Base-by-base conservation (phyloP, 2,888 invertebrate genomes). In the Junonia oenone region DNA sequence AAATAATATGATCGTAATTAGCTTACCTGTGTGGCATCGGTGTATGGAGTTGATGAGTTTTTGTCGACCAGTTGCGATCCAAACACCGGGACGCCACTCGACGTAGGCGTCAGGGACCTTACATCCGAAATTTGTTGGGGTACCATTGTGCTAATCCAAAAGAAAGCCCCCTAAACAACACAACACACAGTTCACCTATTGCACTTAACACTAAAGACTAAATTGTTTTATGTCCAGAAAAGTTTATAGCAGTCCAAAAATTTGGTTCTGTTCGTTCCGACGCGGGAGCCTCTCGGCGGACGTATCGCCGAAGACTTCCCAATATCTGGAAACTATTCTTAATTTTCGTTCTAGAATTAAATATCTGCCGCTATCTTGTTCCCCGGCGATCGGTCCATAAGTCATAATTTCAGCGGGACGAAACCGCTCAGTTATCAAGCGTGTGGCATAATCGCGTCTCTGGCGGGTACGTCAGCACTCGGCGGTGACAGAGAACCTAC, bases 21-120 rank as follows among this genome's bases (percentile, higher is more conserved):
- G 90, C 93, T 94, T 92, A 97, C 97, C 96, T 97, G 96, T 72
- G 99, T 99, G 63, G 99, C 99, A 92, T 99, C 99, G 76, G 98
- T 97, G 91, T 99, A 99, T 59, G 99, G 99, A 59, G 98, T 99
- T 52, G 94, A 92, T 29, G 98, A 98, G 83, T 96, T 95, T 87
- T 96, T 95, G 91, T 96, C 95, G 84, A 98, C 95, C 73, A 95
- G 92, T 83, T 96, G 95, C 56, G 98, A 98, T 70, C 98, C 98
- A 90, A 98, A 98, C 76, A 95, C 92, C 66, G 94, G 93, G 68
- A 91, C 89, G 71, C 92, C 92, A 81, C 92, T 92, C 75, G 92
- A 91, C 53, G 93, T 91, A 58, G 93, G 92, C 68, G 92, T 91
- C 83, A 91, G 85, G 69, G 91, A 91, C 75, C 91, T 77, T 69